Conservation (phyloP, 2,888 invertebrate species). For the Pilophorus perplexus region DNA sequence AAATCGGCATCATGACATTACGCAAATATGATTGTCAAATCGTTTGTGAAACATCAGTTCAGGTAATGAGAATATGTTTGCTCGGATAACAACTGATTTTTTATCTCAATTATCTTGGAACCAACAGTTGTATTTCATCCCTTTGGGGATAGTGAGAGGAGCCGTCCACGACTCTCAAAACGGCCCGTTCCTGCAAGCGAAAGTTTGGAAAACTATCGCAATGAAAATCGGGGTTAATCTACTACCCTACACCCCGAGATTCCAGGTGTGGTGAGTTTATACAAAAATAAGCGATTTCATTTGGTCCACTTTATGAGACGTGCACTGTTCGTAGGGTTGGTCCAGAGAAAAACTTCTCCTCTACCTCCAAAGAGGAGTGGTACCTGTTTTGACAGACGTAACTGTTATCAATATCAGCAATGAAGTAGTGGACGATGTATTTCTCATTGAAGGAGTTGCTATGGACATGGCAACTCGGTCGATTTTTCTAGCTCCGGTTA, state of each 20-base stretch:
- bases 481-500: conserved; percentile 30
- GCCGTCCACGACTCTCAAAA: conserved; percentile 31
- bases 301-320: not conserved
- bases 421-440: conserved; percentile 37
- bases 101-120: not conserved
- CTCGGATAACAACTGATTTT: not conserved
- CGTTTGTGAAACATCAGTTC: conserved; percentile 40
- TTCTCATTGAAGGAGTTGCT: conserved; percentile 39
- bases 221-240: conserved; percentile 39
- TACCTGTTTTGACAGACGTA: conserved; percentile 23
- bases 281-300: not conserved
- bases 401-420: conserved; percentile 24
- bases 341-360: conserved; percentile 29
- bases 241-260: conserved; percentile 30
- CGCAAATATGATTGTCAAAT: conserved; percentile 40
- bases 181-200: conserved; percentile 4
- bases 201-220: conserved; percentile 37
- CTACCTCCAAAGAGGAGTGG: conserved; percentile 38
- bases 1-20: conserved; percentile 39
- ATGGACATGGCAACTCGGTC: conserved; percentile 37
- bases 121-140: conserved; percentile 27
- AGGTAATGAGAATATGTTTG: conserved; percentile 12
- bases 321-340: conserved; percentile 35
- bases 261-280: conserved; percentile 26
- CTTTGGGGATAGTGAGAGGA: conserved; percentile 20